These are phyloP conservation scores for Ophioninae sp. DNA, from an alignment of 2,888 invertebrate genomes.

Conservation along the genomic window DNA sequence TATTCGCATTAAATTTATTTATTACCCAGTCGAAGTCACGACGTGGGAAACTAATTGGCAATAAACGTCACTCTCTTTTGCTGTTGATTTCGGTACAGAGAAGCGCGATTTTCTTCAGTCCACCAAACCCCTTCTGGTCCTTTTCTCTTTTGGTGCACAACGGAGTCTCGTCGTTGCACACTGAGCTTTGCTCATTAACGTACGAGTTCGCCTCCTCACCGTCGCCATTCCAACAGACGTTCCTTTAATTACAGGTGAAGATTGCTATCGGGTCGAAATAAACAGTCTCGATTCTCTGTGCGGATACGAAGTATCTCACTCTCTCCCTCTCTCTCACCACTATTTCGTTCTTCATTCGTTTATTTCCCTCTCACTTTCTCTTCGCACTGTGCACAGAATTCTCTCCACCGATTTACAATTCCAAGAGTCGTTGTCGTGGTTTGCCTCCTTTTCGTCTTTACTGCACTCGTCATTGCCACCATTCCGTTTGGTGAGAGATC, in stretches of 20 bases:
- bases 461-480: conserved; percentile 22
- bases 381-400: conserved; percentile 18
- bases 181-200: conserved; percentile 60
- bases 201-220: conserved; percentile 44
- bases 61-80: conserved; percentile 56
- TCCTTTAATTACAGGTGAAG: conserved; percentile 63
- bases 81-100: conserved; percentile 19
- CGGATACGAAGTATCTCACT: conserved; percentile 47
- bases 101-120: conserved; percentile 29
- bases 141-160: background rate
- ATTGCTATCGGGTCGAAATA: conserved; percentile 61
- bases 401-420: conserved; percentile 36
- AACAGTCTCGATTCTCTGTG: conserved; percentile 58
- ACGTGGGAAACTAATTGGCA: conserved; percentile 61
- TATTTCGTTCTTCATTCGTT: background rate
- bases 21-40: conserved; percentile 35
- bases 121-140: background rate
- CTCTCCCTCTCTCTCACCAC: conserved; percentile 18
- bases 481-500: conserved; percentile 23
- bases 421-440: conserved; percentile 40
- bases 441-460: conserved; percentile 34
- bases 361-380: conserved; percentile 12
- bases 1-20: conserved; percentile 46
- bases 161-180: conserved; percentile 27
- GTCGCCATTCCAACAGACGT: conserved; percentile 39